A percentile compares a stretch with the other conserved stretches of the same genome.
Conservation (phyloP, 2,113 vertebrate species). For the Gopherus evgoodei region DNA sequence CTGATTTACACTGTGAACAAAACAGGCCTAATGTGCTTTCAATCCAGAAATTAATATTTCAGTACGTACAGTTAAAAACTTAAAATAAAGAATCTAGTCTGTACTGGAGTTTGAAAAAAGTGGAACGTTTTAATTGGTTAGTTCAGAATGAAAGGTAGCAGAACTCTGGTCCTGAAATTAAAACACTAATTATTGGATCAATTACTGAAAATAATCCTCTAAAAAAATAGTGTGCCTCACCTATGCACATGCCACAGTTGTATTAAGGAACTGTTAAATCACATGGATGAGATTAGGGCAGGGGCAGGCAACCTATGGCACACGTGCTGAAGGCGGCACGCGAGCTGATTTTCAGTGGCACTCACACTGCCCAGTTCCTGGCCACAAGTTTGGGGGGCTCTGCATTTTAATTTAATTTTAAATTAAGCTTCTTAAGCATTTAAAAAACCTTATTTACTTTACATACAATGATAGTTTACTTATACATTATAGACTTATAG, state of each 20-base stretch:
- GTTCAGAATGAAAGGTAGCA: not conserved
- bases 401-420: no score
- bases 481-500: no score
- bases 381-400: no score
- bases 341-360: no score
- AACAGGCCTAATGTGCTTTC: accelerated
- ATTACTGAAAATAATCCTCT: accelerated
- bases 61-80: accelerated
- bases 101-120: not conserved
- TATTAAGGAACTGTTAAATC: not conserved
- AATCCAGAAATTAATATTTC: not conserved
- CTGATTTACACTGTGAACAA: not conserved
- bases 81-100: not conserved
- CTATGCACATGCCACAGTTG: accelerated
- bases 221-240: not conserved
- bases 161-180: not conserved
- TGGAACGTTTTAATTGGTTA: not conserved
- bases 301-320: not conserved
- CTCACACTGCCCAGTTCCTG: no score
- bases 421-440: no score
- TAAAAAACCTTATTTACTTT: no score
- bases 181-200: not conserved
- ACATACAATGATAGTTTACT: no score
- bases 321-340: no score
- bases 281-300: not conserved